These are phyloP conservation scores for Megatriorchis doriae DNA, from an alignment of 2,113 vertebrate species.

Conservation along the genomic window DNA sequence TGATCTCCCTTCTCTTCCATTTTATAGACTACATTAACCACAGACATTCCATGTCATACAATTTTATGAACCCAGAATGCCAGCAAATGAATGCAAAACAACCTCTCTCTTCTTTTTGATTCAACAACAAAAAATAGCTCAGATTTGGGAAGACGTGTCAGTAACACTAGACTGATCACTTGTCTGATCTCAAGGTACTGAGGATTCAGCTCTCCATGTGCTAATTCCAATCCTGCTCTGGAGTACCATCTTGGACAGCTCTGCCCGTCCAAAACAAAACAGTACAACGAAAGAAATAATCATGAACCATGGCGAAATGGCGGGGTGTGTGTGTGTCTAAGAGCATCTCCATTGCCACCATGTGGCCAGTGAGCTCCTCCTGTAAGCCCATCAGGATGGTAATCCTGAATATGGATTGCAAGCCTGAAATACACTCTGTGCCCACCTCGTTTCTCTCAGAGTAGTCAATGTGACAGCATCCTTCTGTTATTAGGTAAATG, in stretches of 20 bases:
- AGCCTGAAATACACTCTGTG: background rate
- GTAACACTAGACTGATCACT: background rate
- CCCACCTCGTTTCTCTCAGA: background rate
- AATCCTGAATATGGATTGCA: background rate
- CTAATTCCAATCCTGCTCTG: background rate
- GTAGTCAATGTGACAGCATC: background rate
- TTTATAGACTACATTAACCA: background rate
- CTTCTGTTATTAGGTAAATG: background rate
- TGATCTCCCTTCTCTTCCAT: background rate
- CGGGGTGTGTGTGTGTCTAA: no score
- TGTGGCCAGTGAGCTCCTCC: background rate
- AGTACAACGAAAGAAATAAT: background rate
- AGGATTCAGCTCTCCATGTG: background rate
- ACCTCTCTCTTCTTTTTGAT: background rate
- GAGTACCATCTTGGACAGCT: background rate
- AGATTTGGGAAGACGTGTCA: background rate
- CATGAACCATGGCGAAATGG: accelerated
- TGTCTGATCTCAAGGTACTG: background rate
- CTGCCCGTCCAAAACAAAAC: background rate
- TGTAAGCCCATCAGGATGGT: accelerated
- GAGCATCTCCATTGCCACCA: background rate
- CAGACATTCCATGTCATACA: background rate
- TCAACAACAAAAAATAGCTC: background rate
- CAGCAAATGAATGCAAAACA: background rate
- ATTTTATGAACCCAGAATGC: background rate